Base-by-base conservation (phyloP, 1,140 invertebrate genomes). In the Penaeus indicus region DNA sequence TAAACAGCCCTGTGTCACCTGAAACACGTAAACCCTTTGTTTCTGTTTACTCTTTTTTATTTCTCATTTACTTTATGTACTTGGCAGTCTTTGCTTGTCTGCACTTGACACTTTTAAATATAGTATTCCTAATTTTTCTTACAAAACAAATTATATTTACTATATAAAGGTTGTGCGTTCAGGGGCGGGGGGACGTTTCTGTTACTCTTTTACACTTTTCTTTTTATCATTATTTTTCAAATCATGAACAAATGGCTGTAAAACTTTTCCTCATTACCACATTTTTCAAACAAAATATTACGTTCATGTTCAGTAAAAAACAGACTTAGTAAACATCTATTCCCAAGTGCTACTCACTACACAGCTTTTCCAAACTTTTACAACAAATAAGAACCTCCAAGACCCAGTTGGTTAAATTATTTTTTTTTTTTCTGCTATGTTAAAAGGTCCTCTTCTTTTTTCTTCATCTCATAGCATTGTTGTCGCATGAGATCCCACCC, bases 291-390 rank as follows among this genome's bases (percentile, higher is more conserved):
- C 67, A 69, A 88, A 84, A 88, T 80, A 88, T 75, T 88, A 88
- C 81, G 81, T 75, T 62, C 47, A 72, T 77, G 63, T 80, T 88
- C 77, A 80, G 60, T 60, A 83, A 61, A 84, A 83, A 84, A 84
- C 86, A 64, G 86, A 88, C 81, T 84, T 84, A 77, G 72, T 88
- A 75, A 83, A 88, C 86, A 88, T 88, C 81, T 61, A 88, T 88
- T 88, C 75, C 86, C 86, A 88, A 77, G 80, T 88, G 75, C 86
- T 88, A 88, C 86, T 88, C 86, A 84, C 86, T 88, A 88, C 86
- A 75, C 69, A 88, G 54, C 32, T 84, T 88, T 88, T 88, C 84
- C 81, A 87, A 86, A 87, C 85, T 87, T 87, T 80, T 87, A 87
- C 85, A 87, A 87, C 85, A 87, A 67, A 80, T 27, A 87, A 81